Conservation (phyloP, 2,113 vertebrate species). For the Apaloderma vittatum region DNA sequence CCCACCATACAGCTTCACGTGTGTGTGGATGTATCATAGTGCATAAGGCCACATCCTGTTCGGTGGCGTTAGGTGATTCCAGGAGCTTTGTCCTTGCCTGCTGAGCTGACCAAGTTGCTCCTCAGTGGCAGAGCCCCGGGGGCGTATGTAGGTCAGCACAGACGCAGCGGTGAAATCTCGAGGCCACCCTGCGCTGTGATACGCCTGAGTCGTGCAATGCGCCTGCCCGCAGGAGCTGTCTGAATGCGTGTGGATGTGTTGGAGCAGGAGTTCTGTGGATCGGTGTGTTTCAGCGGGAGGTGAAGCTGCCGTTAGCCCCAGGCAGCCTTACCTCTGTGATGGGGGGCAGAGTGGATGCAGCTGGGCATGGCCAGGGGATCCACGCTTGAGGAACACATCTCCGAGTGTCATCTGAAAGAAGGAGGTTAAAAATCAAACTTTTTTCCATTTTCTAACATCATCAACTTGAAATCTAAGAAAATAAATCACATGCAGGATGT, state of each 20-base stretch:
- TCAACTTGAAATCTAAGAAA: not conserved
- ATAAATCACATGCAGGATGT: not conserved
- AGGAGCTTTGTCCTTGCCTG: not conserved
- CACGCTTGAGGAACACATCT: not conserved
- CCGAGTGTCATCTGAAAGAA: not conserved
- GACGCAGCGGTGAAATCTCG: not conserved
- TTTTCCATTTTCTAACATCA: not conserved
- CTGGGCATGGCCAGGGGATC: not conserved
- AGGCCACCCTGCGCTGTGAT: not conserved
- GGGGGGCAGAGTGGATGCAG: accelerated
- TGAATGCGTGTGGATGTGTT: accelerated
- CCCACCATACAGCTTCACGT: not conserved
- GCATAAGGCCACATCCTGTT: accelerated
- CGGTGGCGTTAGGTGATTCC: not conserved
- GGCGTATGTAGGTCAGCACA: not conserved
- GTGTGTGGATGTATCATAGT: accelerated
- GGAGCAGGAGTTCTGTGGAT: not conserved
- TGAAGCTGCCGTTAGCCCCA: not conserved
- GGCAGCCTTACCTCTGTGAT: not conserved
- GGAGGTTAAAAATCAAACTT: not conserved
- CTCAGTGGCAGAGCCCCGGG: not conserved
- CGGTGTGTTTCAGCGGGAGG: not conserved
- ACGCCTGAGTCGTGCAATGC: accelerated
- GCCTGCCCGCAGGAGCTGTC: accelerated
- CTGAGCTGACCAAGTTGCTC: not conserved